Evolutionary conservation across 1,140 invertebrate species (phyloP), one percentile per base, ranked within the genome.

Genomic region (Heliothis virescens): DNA sequence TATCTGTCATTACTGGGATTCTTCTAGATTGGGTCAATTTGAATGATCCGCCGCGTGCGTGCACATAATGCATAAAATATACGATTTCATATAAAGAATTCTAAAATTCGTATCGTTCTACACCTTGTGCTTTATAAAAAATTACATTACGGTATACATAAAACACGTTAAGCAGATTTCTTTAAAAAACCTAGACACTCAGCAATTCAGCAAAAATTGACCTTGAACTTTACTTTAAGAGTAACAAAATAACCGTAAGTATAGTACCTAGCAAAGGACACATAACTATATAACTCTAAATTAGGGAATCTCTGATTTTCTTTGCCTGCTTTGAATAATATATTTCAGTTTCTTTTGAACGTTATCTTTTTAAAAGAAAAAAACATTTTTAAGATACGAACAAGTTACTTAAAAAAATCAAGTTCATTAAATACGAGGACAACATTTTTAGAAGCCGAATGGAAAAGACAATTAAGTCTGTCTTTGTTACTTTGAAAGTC

Each of bases 221-320:
- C 34, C 34, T 41, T 7, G 34, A 41, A 41, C 9, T 41, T 41
- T 1, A 7, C 34, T 9, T 41, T 41, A 7, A 41, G 9, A 41
- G 34, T 9, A 7, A 9, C 82, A 75, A n/a, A 52, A 21, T 15
- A 60, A 26, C 73, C 41, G 48, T 59, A 75, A 26, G 21, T 41
- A 55, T 52, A 50, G 48, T 55, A 16, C n/a, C 2, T 59, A 7
- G 18, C 57, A 21, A 29, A 18, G 13, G 16, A 59, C 13, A 59
- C 13, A 59, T 59, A 11, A 59, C 13, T 59, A 59, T 12, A 10
- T 59, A 59, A 9, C 9, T 41, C 9, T 5, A 16, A 59, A 59
- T 26, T 59, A 18, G 3, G 7, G 9, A 13, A 29, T 26, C 57
- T 10, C 3, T 26, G 11, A 62, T 41, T 63, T 63, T 62, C 3